A percentile compares a stretch with the other conserved stretches of the same genome.
Conservation (phyloP, 2,888 invertebrate species). For the Eilema depressum region DNA sequence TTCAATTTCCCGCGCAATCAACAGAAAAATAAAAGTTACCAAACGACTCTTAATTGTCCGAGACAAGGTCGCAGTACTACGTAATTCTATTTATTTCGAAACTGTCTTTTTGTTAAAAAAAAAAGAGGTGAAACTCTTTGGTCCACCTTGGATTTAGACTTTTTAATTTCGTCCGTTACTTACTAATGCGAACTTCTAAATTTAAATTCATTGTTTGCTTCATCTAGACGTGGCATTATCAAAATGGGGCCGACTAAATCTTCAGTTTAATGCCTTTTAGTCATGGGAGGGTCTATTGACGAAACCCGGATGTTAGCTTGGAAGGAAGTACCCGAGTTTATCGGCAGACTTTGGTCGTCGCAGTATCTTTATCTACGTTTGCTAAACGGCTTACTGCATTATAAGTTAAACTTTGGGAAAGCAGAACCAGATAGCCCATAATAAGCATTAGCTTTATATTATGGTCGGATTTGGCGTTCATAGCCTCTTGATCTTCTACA, state of each 20-base stretch:
- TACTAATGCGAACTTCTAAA: neutral
- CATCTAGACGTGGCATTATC: slow-evolving; percentile 4
- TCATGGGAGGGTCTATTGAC: neutral
- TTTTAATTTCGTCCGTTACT: neutral
- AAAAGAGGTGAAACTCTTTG: neutral
- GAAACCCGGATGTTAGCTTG: neutral
- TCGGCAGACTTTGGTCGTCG: neutral
- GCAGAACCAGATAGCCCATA: too few relatives aligned
- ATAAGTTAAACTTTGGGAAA: neutral
- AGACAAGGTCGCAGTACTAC: slow-evolving; percentile 35
- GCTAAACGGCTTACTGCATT: neutral
- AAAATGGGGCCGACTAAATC: neutral
- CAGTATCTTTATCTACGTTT: neutral
- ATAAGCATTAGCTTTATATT: too few relatives aligned
- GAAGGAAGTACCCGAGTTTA: neutral
- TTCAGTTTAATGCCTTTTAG: neutral
- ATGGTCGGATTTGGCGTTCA: too few relatives aligned
- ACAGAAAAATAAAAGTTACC: slow-evolving; percentile 34
- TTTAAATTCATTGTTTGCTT: neutral
- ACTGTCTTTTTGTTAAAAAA: neutral
- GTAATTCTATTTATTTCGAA: slow-evolving; percentile 41
- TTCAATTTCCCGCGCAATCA: slow-evolving; percentile 39
- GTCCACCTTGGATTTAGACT: neutral
- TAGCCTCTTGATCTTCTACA: neutral
- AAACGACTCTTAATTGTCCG: slow-evolving; percentile 41